phyloP scores from a whole-genome alignment of 2,888 invertebrate species.

The Epiblema foenella region DNA sequence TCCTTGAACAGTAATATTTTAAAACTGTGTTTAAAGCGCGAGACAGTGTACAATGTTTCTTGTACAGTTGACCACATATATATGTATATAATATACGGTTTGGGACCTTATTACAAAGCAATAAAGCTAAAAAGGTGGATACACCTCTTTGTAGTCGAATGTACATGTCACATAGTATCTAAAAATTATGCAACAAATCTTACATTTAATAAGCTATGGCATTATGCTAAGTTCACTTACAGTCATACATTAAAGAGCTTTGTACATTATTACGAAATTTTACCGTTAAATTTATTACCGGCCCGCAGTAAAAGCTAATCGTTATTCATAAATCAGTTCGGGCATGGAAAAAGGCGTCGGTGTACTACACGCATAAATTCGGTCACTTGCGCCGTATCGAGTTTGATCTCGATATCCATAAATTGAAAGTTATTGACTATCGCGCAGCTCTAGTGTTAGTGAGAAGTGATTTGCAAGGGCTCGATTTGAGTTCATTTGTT shows the following conservation, averaged over 20 bases:
- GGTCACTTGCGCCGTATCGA: conserved; percentile 30
- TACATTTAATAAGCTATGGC: background rate
- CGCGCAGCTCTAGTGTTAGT: conserved; percentile 25
- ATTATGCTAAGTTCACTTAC: background rate
- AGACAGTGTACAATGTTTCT: no score
- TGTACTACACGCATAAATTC: conserved; percentile 19
- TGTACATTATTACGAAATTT: conserved; percentile 24
- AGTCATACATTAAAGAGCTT: conserved; percentile 3
- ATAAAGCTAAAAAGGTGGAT: no score
- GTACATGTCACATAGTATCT: background rate
- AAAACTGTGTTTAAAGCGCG: no score
- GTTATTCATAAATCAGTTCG: conserved; percentile 22
- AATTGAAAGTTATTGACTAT: conserved; percentile 30
- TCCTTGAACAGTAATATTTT: no score
- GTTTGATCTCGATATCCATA: conserved; percentile 40
- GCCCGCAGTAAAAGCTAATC: conserved; percentile 17
- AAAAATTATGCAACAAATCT: conserved; percentile 2
- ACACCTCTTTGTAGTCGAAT: no score
- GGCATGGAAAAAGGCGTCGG: conserved; percentile 22
- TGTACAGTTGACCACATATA: no score
- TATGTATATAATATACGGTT: no score
- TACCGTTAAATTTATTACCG: conserved; percentile 25
- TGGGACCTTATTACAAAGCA: no score
- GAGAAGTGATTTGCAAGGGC: conserved; percentile 25
- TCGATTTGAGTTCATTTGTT: background rate